These are phyloP conservation scores for Phengaris arion DNA, from an alignment of 2,888 invertebrate genomes.

Conservation along the genomic window DNA sequence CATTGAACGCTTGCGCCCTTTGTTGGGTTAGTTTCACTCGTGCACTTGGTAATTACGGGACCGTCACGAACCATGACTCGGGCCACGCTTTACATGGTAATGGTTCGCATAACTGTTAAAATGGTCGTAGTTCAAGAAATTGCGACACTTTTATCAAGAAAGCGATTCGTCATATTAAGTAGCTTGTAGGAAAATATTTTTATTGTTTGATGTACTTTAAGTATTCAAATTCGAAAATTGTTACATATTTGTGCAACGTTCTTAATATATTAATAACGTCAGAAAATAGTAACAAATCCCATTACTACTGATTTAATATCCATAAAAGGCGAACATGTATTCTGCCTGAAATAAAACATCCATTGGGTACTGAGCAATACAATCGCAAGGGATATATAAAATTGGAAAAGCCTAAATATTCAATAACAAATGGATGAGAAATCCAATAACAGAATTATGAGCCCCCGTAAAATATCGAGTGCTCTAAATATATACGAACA, in stretches of 20 bases:
- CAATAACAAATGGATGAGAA: neutral
- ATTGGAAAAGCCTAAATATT: neutral
- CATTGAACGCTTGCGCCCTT: constrained; percentile 10
- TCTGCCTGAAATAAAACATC: too few relatives aligned
- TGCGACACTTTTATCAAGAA: constrained; percentile 8
- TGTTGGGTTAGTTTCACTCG: constrained; percentile 9
- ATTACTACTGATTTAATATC: too few relatives aligned
- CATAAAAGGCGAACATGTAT: too few relatives aligned
- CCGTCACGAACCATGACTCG: constrained; percentile 18
- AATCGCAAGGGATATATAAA: neutral
- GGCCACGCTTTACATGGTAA: constrained; percentile 1
- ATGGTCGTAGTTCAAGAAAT: constrained; percentile 7
- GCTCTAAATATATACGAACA: constrained; percentile 14
- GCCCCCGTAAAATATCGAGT: constrained; percentile 7
- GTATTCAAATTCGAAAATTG: neutral
- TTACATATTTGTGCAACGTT: neutral
- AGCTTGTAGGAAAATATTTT: neutral
- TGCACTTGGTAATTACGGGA: constrained; percentile 17
- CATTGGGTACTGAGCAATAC: neutral
- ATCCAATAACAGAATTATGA: neutral
- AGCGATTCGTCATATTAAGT: constrained; percentile 5
- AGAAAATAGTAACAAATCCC: too few relatives aligned
- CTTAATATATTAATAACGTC: too few relatives aligned
- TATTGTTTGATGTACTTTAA: neutral
- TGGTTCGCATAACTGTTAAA: constrained; percentile 6